Evolutionary conservation across 2,888 invertebrate genomes (phyloP), one percentile per base, ranked within the genome.

Genomic region (Phalera bucephala): DNA sequence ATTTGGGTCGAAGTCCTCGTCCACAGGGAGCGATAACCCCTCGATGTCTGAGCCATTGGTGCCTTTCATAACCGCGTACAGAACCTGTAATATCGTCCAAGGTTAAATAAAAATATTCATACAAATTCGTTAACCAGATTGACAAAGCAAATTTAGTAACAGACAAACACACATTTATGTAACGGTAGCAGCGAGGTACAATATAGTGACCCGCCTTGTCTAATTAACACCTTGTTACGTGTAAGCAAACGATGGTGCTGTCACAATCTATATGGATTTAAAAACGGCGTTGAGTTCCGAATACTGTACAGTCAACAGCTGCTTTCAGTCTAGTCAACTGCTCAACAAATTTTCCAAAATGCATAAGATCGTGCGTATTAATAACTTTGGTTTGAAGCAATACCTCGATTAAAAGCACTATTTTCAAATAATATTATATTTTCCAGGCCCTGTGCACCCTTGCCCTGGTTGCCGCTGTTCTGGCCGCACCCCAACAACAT

Each of bases 1-100:
- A 59, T 94, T 94, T 0, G 94, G 93, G 70, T 94, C 94, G 56
- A 95, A 95, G 64, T 95, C 94, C 46, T 93, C 93, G 39, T 92
- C 91, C 11, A 91, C 73, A 3, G 91, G 92, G 25, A 88, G 79
- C 6, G 91, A 80, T 13, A 92, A 72, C 1, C 91, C 91, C 45
- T 91, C 83, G 17, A 88, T 87, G 38, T 91, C 91, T 14, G 88
- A 69, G 9, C 90, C 87, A 33, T 82, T 87, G 19, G 87, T 84
- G 6, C 92, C 92, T 49, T 82, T 89, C 75, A 92, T 91, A 40
- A 93, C 90, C 41, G 91, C 91, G 54, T 92, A 89, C 27, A 93
- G 65, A 9, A 93, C 92, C 93, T 93, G 31, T 35, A 28, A 14
- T 32, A 49, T 34, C 25, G 36, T n/a, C 8, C 10, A 21, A 17